These are phyloP conservation scores for Paraescarpia echinospica DNA, from an alignment of 1,140 invertebrate species.

Conservation along the genomic window DNA sequence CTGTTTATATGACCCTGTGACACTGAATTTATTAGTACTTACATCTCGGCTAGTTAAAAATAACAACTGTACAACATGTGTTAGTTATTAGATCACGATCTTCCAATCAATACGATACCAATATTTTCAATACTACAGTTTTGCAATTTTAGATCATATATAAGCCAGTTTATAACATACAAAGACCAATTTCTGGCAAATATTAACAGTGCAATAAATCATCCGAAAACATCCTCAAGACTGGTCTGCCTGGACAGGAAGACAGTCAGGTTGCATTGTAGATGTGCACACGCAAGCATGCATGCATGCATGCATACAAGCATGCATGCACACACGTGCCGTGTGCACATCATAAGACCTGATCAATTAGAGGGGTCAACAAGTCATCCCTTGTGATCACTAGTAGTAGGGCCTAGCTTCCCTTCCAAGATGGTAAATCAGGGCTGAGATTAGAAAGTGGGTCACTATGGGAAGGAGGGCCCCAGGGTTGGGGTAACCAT, in stretches of 20 bases:
- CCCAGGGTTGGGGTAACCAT: neutral
- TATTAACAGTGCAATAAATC: neutral
- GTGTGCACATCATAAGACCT: neutral
- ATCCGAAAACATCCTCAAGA: neutral
- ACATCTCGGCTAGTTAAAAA: neutral
- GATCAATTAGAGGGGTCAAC: neutral
- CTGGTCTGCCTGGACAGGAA: neutral
- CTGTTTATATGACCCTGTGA: neutral
- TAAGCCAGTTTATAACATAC: neutral
- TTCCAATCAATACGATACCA: too few species aligned
- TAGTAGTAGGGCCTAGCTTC: neutral
- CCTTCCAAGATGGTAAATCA: neutral
- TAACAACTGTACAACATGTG: neutral
- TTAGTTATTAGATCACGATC: neutral
- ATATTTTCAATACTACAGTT: neutral
- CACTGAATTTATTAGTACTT: neutral
- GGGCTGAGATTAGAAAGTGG: neutral
- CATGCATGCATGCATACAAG: too few species aligned
- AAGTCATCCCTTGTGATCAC: neutral
- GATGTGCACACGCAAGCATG: neutral
- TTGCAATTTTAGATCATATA: neutral
- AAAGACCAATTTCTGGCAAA: neutral
- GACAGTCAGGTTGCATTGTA: neutral
- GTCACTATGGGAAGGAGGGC: neutral
- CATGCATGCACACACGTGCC: too few species aligned